Base-by-base conservation (phyloP, 2,888 invertebrate species). In the Metellina segmentata region DNA sequence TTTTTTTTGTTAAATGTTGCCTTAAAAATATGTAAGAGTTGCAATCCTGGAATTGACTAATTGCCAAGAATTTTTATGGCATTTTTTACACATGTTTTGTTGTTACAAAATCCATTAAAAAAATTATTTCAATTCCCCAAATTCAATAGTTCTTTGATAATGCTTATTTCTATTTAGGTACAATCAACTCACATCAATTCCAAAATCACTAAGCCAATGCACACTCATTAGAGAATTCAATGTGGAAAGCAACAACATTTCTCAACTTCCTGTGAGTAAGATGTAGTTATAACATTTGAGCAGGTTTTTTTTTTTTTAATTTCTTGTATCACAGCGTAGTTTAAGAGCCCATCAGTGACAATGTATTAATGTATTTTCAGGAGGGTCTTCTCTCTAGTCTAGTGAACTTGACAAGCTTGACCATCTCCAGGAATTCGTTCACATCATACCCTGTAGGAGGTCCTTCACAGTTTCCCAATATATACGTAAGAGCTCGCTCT, bases 161-260 rank as follows among this genome's bases (percentile, higher is more conserved):
- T 19, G n/a, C 19, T 83, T 1, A n/a, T 16, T 48, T 69, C 79
- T 72, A 6, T 61, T 69, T 74, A 96, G 99, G 94, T 99, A 99
- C 95, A 99, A 99, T 95, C 97, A 98, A 93, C 95, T 99, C 93
- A 96, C 97, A 87, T 96, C 96, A 87, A 97, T 99, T 94, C 99
- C 99, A 53, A 96, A 97, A 93, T 97, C 97, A 11, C 95, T 99
- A 86, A 98, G 98, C 94, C 98, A 98, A 94, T 99, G 99, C 95
- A 97, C 97, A 94, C 96, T 97, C 94, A 98, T 99, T 97, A 98
- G 99, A 95, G 99, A 99, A 95, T 99, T 99, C 94, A 99, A 99
- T 95, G 98, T 99, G 49, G 99, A 99, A 96, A 99, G 99, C 89
- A 99, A 99, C 95, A 98, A 98, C 94, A 98, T 99, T 94, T 97